These are phyloP conservation scores for Asteroscopus sphinx DNA, from an alignment of 2,888 invertebrate genomes.

Conservation along the genomic window DNA sequence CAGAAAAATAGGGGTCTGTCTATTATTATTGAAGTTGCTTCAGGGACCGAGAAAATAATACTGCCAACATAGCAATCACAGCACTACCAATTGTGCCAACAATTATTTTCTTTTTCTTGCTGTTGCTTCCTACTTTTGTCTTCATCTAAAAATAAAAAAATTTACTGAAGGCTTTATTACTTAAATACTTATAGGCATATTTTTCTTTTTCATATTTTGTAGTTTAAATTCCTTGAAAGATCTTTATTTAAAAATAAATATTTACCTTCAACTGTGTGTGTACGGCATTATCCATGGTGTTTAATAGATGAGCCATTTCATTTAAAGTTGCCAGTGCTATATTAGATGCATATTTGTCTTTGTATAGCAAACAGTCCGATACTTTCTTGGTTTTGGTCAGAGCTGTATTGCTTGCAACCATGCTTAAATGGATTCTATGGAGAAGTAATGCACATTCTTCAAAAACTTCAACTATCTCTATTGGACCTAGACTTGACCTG, in stretches of 20 bases:
- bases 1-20: neutral
- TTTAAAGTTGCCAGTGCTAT: constrained; percentile 76
- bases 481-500: constrained; percentile 66
- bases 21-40: constrained; percentile 72
- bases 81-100: constrained; percentile 80
- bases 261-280: constrained; percentile 80
- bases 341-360: constrained; percentile 84
- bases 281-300: constrained; percentile 80
- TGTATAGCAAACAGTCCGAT: constrained; percentile 75
- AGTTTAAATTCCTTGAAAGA: no score
- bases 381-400: constrained; percentile 77
- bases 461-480: constrained; percentile 78
- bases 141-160: constrained; percentile 65
- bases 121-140: constrained; percentile 58
- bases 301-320: constrained; percentile 78
- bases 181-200: no score
- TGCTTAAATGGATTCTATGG: constrained; percentile 80
- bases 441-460: constrained; percentile 83
- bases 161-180: no score
- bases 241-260: neutral
- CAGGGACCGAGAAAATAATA: constrained; percentile 77
- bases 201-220: no score
- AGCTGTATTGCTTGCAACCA: constrained; percentile 78
- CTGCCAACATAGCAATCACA: constrained; percentile 72
- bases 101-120: constrained; percentile 76